Evolutionary conservation across 1,140 invertebrate genomes (phyloP), one percentile per base, ranked within the genome.

Genomic region (Colletes gigas): DNA sequence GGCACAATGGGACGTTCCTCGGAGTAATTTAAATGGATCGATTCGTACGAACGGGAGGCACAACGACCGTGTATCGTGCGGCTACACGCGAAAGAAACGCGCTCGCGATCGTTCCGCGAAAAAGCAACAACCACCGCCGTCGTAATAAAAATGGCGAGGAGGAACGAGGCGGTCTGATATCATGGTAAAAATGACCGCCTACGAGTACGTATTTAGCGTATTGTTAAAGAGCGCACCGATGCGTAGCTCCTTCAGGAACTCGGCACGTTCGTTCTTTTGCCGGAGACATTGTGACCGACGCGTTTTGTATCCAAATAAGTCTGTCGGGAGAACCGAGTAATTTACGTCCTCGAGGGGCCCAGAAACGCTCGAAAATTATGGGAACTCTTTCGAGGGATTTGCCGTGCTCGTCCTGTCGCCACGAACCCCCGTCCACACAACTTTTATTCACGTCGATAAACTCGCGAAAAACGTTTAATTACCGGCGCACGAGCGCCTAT

Each of bases 151-250:
- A 84, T 82, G 77, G 78, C 82, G 81, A 84, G 81, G 78, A 87
- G 81, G 87, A 68, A 76, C 75, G 71, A 87, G 82, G 72, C 83
- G 71, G 82, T 63, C 68, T 63, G 71, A 84, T 81, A 86, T 77
- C 77, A 83, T 86, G 79, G 79, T 72, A 86, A 89, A 89, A 90
- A 92, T 90, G 81, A 91, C 82, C 83, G 84, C 70, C 83, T 86
- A 82, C 83, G 89, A 88, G 80, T 87, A 88, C 83, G 84, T 90
- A 88, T 89, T 91, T 92, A 91, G 84, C 86, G 85, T 85, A 76
- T 83, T 69, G 84, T 92, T 90, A 92, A 60, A 62, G 60, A 65
- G 76, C 30, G 81, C 90, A 90, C 65, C 89, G 78, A 77, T 88
- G 82, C 90, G 84, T 91, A 91, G 89, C 90, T 90, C 90, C 90